Evolutionary conservation across 2,797 vertebrate species (phyloP), one percentile per base, ranked within the genome.

Genomic region (Neopelma chrysocephalum): DNA sequence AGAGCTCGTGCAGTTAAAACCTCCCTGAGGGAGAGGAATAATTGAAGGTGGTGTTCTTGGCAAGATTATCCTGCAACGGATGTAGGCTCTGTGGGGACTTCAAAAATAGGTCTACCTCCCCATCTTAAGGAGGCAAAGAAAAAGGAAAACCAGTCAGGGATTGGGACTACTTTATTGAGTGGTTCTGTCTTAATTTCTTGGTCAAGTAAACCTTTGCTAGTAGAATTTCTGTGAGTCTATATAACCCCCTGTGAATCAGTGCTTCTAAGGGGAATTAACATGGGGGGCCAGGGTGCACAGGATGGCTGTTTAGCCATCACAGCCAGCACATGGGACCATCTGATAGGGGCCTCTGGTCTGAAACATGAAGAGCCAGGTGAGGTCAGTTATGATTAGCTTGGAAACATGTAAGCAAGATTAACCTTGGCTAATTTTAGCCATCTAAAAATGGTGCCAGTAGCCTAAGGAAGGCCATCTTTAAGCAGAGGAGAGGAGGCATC

Each of bases 361-460:
- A 91, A 54, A 69, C 0, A 0, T 25, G 47, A 91, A 76, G 36
- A 69, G 22, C 31, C 57, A 65, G 57, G 53, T 75, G 77, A 72
- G 54, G 54, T 84, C 83, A 69, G 73, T 90, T 92, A 61, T 40
- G n/a, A 82, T 87, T 90, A 75, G 27, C 73, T 51, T 82, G 54
- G 62, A 65, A 88, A 82, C 26, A 23, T 86, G 54, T 58, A 86
- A 91, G 76, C 57, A 72, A 51, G n/a, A 90, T 90, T 73, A 91
- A 85, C 43, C 38, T 84, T 48, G 5, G 58, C 36, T 92, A 89
- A 89, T 89, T 94, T 96, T 89, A 93, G 62, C 47, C 40, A 73
- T 26, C 51, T 95, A 76, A 87, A 95, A 82, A 70, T 70, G 61
- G 51, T 23, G 17, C 25, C 40, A 27, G 10, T 31, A 83, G 50